phyloP scores from a whole-genome alignment of 1,140 invertebrate genomes.

The Penaeus vannamei region DNA sequence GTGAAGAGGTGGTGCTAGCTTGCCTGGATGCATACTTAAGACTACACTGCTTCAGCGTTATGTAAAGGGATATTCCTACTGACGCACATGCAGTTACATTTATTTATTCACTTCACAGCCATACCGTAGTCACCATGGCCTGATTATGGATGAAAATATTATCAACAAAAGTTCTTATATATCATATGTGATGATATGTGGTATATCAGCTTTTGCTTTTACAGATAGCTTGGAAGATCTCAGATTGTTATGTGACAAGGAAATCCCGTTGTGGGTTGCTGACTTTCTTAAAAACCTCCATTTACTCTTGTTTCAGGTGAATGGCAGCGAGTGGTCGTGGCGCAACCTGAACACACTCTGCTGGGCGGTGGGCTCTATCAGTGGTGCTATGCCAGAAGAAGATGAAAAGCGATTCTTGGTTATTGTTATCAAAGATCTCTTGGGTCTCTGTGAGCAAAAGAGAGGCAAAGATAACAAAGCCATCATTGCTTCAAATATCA shows the following conservation, averaged over 20 bases:
- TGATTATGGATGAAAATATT: too few species aligned
- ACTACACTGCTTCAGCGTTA: too few species aligned
- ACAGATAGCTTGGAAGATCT: too few species aligned
- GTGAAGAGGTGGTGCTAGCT: too few species aligned
- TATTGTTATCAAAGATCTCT: slow-evolving; percentile 98
- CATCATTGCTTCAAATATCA: slow-evolving; percentile 99
- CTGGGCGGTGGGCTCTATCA: slow-evolving; percentile 99
- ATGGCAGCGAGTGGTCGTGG: slow-evolving; percentile 99
- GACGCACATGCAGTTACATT: too few species aligned
- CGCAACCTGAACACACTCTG: slow-evolving; percentile 99
- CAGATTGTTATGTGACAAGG: neutral
- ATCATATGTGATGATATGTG: too few species aligned
- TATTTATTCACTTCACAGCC: too few species aligned
- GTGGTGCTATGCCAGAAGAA: slow-evolving; percentile 98
- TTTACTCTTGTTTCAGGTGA: slow-evolving; percentile 75
- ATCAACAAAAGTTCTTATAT: too few species aligned
- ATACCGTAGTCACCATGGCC: too few species aligned
- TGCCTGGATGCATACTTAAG: too few species aligned
- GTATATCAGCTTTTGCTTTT: too few species aligned
- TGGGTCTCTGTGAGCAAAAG: slow-evolving; percentile 99
- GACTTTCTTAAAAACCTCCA: neutral
- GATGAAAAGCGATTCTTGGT: slow-evolving; percentile 99
- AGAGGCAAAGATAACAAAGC: slow-evolving; percentile 99
- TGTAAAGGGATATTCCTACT: too few species aligned
- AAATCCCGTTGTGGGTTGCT: neutral